Base-by-base conservation (phyloP, 2,888 invertebrate genomes). In the Trisateles emortualis region DNA sequence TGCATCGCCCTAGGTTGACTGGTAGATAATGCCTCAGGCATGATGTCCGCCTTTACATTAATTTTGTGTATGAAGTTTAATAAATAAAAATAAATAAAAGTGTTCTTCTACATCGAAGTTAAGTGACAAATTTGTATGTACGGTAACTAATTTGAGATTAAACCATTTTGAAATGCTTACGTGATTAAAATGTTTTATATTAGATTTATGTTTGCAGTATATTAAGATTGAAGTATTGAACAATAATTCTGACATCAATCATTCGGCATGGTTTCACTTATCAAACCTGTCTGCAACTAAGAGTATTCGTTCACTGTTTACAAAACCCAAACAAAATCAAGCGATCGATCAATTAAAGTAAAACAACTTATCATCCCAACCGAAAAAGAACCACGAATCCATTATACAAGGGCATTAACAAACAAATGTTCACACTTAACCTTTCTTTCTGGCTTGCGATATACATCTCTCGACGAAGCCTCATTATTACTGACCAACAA, bases 371-470 rank as follows among this genome's bases (percentile, higher is more conserved):
- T 88, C 88, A 88, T 83, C 78, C 78, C 68, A 70, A 79, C 75
- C 78, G 74, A 86, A 88, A 88, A 85, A 78, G 64, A 73, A 71
- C 71, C 84, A 83, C 81, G 84, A 87, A 89, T 87, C 85, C 90
- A 90, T 90, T 90, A 91, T 82, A 88, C 84, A 81, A 83, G 83
- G 81, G 84, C 88, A 90, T 91, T 90, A 88, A 90, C 90, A 89
- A 91, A 92, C 92, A 91, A 91, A 91, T 91, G 91, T 91, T 91
- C 88, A 91, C 92, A 91, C 90, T 91, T 90, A 90, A 91, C 91
- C 90, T 91, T 88, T 89, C 89, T 90, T 88, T 87, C 80, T 78
- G 78, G 71, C 78, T 77, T 74, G 78, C 78, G 90, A 90, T 90
- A 89, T 86, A 84, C 84, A 91, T 90, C 90, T 88, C 81, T 85